Evolutionary conservation across 2,113 vertebrate genomes (phyloP).

Genomic region (Pristiophorus japonicus): DNA sequence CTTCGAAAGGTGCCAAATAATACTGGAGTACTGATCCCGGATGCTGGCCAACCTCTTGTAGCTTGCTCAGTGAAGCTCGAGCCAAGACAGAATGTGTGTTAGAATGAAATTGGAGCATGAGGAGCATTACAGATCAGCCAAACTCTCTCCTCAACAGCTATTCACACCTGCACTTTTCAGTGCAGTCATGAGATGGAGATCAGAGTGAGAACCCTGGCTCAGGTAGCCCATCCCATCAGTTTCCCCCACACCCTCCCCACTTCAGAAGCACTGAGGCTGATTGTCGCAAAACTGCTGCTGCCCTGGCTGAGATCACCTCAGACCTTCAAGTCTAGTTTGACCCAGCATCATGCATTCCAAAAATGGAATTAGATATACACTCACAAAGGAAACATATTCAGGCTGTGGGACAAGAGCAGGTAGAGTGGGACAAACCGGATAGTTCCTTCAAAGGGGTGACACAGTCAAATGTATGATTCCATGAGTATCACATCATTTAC

Average conservation of each 20-base stretch:
- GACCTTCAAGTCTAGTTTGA: neutral
- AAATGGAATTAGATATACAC: neutral
- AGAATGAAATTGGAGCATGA: neutral
- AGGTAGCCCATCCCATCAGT: neutral
- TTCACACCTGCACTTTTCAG: neutral
- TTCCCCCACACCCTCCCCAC: neutral
- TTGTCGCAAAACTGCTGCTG: neutral
- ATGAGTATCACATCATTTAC: neutral
- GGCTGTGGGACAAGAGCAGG: neutral
- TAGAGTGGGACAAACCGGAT: neutral
- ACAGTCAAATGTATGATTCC: neutral
- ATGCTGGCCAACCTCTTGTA: neutral
- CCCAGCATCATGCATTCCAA: neutral
- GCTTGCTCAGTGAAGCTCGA: neutral
- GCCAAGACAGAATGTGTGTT: neutral
- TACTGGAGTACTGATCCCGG: neutral
- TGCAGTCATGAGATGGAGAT: neutral
- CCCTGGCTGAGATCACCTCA: neutral
- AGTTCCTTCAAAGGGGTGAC: neutral
- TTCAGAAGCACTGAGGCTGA: neutral
- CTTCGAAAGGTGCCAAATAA: neutral
- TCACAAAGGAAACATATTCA: neutral
- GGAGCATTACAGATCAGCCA: neutral
- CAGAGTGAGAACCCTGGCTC: neutral
- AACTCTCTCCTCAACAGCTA: neutral